Conservation (phyloP, 2,797 vertebrate species). For the Hozukius guyotensis region DNA sequence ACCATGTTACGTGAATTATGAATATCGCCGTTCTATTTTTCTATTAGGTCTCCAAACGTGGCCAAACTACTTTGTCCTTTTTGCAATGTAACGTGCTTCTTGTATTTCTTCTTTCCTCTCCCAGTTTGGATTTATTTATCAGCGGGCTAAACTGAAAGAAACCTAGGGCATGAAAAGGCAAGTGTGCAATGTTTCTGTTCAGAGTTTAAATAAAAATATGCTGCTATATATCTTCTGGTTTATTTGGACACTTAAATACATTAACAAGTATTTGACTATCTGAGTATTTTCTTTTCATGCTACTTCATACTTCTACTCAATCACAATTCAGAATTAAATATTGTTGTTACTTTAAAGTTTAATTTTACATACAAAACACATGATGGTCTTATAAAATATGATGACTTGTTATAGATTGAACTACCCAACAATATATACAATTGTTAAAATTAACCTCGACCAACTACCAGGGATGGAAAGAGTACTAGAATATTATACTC, state of each 20-base stretch:
- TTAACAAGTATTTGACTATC: background rate
- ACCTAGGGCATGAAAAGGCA: slow-evolving; percentile 82
- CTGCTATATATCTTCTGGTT: slow-evolving; percentile 61
- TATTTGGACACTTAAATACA: background rate
- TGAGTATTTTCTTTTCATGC: background rate
- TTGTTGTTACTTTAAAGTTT: background rate
- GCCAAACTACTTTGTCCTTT: slow-evolving; percentile 52
- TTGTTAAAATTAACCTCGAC: background rate
- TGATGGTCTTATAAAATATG: background rate
- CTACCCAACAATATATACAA: background rate
- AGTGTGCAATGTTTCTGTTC: slow-evolving; percentile 81
- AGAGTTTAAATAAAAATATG: slow-evolving; percentile 83
- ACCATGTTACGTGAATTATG: slow-evolving; percentile 76
- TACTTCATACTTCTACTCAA: background rate
- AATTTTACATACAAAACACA: background rate
- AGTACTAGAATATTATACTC: background rate
- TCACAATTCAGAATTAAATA: background rate
- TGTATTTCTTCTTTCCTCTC: slow-evolving; percentile 67
- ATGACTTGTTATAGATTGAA: background rate
- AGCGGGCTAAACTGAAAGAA: slow-evolving; percentile 63
- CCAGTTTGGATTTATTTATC: slow-evolving; percentile 59
- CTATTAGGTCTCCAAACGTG: slow-evolving; percentile 69
- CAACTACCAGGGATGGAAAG: background rate
- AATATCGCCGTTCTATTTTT: slow-evolving; percentile 79
- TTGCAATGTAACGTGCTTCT: slow-evolving; percentile 66